Conservation (phyloP, 2,113 vertebrate genomes). For the Donacobius atricapilla region DNA sequence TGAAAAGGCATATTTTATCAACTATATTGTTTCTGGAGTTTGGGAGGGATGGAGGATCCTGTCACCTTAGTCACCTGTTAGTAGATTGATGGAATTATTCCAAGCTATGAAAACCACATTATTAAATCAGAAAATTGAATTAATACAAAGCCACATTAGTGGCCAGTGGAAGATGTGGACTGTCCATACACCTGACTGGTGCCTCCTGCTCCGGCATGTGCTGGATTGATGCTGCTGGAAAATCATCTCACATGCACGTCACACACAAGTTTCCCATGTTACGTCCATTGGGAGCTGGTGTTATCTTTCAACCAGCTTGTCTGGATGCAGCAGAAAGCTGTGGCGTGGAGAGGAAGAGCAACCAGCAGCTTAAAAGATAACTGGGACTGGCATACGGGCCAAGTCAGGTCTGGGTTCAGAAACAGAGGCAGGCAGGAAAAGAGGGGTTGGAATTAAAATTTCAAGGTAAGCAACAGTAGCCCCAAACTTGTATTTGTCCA, state of each 20-base stretch:
- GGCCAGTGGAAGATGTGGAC: neutral
- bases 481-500: neutral
- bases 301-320: neutral
- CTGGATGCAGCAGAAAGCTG: neutral
- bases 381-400: neutral
- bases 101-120: neutral
- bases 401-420: neutral
- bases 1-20: neutral
- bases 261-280: accelerated
- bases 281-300: neutral
- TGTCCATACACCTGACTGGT: neutral
- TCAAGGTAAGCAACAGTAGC: neutral
- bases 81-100: accelerated
- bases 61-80: neutral
- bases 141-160: neutral
- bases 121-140: neutral
- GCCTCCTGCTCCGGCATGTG: neutral
- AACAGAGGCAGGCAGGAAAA: neutral
- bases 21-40: neutral
- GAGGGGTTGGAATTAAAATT: neutral
- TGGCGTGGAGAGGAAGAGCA: neutral
- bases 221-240: neutral
- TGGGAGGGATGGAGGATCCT: neutral
- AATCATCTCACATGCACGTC: neutral
- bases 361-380: neutral